phyloP scores from a whole-genome alignment of 2,888 invertebrate genomes.

The Elmis aenea region DNA sequence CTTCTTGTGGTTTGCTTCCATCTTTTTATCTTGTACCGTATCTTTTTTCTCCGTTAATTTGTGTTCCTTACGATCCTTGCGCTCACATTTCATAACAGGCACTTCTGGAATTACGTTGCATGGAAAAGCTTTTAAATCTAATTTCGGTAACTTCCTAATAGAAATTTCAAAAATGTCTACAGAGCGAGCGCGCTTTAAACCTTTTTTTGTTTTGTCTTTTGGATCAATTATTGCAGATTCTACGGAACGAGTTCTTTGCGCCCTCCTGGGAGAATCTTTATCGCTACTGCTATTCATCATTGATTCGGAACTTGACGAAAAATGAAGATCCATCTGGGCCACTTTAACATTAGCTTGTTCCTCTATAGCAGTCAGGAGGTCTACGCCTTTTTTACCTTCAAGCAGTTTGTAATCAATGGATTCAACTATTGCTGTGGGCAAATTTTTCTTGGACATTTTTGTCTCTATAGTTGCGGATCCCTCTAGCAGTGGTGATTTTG shows the following conservation, averaged over 20 bases:
- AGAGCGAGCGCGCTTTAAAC: constrained; percentile 36
- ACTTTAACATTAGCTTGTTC: constrained; percentile 35
- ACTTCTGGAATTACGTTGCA: no score
- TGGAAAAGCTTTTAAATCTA: constrained; percentile 5
- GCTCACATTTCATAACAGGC: background rate
- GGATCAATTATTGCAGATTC: constrained; percentile 24
- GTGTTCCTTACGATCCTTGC: background rate
- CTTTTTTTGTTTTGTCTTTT: constrained; percentile 25
- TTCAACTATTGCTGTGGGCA: constrained; percentile 27
- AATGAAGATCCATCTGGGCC: constrained; percentile 25
- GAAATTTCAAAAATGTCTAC: constrained; percentile 30
- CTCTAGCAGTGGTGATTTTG: no score
- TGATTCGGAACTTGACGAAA: constrained; percentile 31
- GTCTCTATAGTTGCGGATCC: constrained; percentile 12
- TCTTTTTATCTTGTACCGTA: constrained; percentile 14
- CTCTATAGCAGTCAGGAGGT: constrained; percentile 37
- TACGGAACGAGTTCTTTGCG: constrained; percentile 36
- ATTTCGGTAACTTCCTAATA: constrained; percentile 23
- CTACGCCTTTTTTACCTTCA: constrained; percentile 37
- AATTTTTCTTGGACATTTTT: constrained; percentile 5
- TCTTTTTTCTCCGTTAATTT: constrained; percentile 3
- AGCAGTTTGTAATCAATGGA: constrained; percentile 34
- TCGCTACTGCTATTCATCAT: constrained; percentile 10
- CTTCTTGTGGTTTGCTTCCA: constrained; percentile 13
- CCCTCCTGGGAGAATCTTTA: constrained; percentile 27